Base-by-base conservation (phyloP, 2,888 invertebrate species). In the Stramonita haemastoma region DNA sequence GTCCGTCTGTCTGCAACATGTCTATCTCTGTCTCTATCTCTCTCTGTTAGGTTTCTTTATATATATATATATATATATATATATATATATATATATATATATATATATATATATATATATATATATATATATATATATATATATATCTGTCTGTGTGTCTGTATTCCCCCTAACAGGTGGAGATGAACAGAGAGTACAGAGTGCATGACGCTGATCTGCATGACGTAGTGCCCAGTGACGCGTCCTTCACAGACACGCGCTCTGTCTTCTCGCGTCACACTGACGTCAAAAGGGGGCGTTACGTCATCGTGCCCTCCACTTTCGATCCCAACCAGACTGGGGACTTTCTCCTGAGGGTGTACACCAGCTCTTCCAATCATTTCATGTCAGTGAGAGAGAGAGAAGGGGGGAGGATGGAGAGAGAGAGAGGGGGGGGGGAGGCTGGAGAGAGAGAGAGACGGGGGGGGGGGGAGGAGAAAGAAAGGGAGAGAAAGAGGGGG, bases 301-400 rank as follows among this genome's bases (percentile, higher is more conserved):
- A 97, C 94, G 96, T 97, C 26, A 93, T 97, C 22, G 93, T 97
- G 22, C 86, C 86, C 32, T 86, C 60, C 13, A 86, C 86, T 19
- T 86, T 86, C 57, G 86, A 86, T 0, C 86, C 97, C 97, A 2
- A 96, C 97, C n/a, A 97, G 90, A 96, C 96, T 84, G 96, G 96
- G 15, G 95, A 96, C 77, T 97, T 96, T 94, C 95, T 97, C 91
- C 94, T 97, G 79, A 95, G 97, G 90, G 94, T 97, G 79, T 96
- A 96, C 93, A 94, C 95, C 34, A 93, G 94, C 86, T 89, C 92
- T 60, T 90, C 90, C 29, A 95, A 94, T 89, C 91, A 93, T 46
- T 94, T 95, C 89, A 93, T 46, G 81, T 46, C 26, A 46, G 81
- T 83, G 15, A 11, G 66, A 2, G 19, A 6, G 66, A 6, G 19